Conservation (phyloP, 1,140 invertebrate genomes). For the Prorops nasuta region DNA sequence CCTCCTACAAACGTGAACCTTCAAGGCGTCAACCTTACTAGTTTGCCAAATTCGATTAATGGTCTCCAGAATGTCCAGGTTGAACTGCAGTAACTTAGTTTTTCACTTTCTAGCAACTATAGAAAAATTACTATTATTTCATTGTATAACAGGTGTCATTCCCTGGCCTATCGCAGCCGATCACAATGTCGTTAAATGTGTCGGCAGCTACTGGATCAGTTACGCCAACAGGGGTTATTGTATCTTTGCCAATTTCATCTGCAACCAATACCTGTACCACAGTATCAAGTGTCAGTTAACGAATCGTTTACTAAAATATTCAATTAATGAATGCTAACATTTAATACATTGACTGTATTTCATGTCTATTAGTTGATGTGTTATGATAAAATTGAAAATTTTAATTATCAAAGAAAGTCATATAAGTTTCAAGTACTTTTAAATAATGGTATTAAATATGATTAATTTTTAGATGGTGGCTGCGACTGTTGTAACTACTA, state of each 20-base stretch:
- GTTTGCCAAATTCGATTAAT: constrained; percentile 69
- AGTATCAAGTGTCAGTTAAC: constrained; percentile 49
- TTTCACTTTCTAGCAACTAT: no score
- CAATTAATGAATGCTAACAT: no score
- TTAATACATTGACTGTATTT: no score
- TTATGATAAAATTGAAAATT: not conserved
- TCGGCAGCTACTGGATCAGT: constrained; percentile 57
- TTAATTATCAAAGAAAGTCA: not conserved
- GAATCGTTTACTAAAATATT: no score
- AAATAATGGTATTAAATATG: constrained; percentile 39
- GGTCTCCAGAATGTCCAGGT: constrained; percentile 78
- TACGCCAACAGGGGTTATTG: constrained; percentile 64
- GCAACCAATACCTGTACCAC: constrained; percentile 54
- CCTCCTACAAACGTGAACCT: constrained; percentile 63
- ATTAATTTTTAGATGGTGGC: constrained; percentile 46
- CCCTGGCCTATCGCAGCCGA: constrained; percentile 73
- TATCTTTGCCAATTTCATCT: constrained; percentile 52
- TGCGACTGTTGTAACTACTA: constrained; percentile 51
- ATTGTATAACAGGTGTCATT: constrained; percentile 66
- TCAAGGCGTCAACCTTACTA: constrained; percentile 75
- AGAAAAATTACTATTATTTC: constrained; percentile 11
- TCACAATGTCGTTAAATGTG: constrained; percentile 73
- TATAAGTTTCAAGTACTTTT: constrained; percentile 1
- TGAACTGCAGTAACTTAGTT: no score
- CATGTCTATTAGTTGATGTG: no score